Base-by-base conservation (phyloP, 2,797 vertebrate genomes). In the Myotis pilosus region DNA sequence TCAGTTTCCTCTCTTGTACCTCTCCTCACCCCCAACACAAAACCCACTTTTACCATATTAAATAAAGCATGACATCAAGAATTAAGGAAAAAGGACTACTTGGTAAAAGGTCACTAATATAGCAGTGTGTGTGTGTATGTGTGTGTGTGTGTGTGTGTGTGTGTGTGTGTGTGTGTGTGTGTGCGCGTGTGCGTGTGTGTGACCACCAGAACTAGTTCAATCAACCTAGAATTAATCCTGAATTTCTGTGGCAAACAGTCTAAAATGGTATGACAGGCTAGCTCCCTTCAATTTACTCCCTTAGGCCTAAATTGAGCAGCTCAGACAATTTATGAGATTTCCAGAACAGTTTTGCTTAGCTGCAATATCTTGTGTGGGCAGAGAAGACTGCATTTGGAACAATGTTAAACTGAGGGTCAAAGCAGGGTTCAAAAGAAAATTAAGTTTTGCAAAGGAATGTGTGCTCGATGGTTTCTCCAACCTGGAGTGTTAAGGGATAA, bases 371-470 rank as follows among this genome's bases (percentile, higher is more conserved):
- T 84, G 49, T 92, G 87, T 92, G 89, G 93, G 85, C 60, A 92
- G 96, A 95, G 90, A 12, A 92, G 89, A 95, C 95, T 90, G 82
- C 85, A 96, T 97, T 57, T 97, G 91, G 87, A 96, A 94, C 81
- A 78, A 94, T 97, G 87, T 95, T 95, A 95, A 97, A 94, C 79
- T 89, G 72, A 36, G 49, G 97, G 96, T 96, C 94, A 96, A 22
- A 22, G 87, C 92, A 81, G 85, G 53, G 93, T 95, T 96, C 87
- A 94, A 78, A 87, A 95, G 85, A 94, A 95, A 87, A 94, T 97
- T 78, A 94, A 95, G 85, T 94, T 95, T 96, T 83, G 47, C 71
- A 12, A 87, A 92, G 82, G 78, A 89, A 89, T 6, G 6, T 84
- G 71, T 76, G 86, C 78, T 86, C 16, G 0, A 62, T 94, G 82